Percentiles rank a stretch among this genome's conserved stretches.
Conservation (phyloP, 2,797 vertebrate species). For the Aldrovandia affinis region DNA sequence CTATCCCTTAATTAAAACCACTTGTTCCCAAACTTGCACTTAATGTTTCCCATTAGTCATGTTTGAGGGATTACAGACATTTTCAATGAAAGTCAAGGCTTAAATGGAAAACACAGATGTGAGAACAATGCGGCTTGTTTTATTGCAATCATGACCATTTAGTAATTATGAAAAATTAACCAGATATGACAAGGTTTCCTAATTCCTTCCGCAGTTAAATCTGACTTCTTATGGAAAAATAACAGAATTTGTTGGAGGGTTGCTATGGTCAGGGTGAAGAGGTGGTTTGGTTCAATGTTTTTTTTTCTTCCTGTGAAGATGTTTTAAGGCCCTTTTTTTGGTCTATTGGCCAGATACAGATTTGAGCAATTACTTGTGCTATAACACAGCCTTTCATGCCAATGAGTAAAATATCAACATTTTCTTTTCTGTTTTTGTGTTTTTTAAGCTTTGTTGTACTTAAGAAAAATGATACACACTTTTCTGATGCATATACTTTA, state of each 20-base stretch:
- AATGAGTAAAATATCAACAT: background rate
- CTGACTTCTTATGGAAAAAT: constrained; percentile 51
- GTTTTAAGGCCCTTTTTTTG: constrained; percentile 21
- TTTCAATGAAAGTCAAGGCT: constrained; percentile 81
- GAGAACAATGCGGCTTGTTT: constrained; percentile 73
- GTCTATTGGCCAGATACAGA: background rate
- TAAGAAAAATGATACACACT: background rate
- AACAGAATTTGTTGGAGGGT: constrained; percentile 42
- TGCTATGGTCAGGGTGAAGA: constrained; percentile 39
- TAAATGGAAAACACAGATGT: constrained; percentile 90
- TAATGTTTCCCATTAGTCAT: constrained; percentile 92
- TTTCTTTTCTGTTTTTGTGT: background rate
- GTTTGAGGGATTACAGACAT: constrained; percentile 88
- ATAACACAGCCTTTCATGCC: background rate
- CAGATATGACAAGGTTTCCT: constrained; percentile 63
- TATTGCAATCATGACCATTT: constrained; percentile 68
- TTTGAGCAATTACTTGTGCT: background rate
- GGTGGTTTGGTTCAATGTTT: constrained; percentile 47
- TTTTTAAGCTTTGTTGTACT: background rate
- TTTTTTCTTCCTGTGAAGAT: background rate
- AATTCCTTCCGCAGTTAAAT: constrained; percentile 62
- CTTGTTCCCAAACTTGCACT: constrained; percentile 69
- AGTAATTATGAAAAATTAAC: constrained; percentile 65
- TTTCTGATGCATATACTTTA: constrained; percentile 4
- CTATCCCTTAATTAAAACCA: constrained; percentile 77